Evolutionary conservation across 35 echinoderm and acorn worm species (phyloP).

Genomic region (Patiria miniata): DNA sequence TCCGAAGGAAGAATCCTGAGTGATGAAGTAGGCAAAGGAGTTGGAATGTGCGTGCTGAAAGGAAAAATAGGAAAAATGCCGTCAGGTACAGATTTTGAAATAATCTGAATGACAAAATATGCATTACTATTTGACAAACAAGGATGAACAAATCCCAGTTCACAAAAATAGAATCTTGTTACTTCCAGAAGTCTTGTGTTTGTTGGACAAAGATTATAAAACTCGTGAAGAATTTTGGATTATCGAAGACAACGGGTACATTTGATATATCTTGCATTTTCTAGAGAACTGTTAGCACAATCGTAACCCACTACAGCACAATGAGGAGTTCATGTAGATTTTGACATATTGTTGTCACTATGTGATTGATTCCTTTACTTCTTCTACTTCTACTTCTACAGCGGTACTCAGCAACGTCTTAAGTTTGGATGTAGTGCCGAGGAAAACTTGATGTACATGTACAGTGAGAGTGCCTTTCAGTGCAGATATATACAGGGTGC

Average conservation of each 20-base stretch:
- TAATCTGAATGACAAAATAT: not conserved
- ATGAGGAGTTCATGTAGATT: too few relatives aligned
- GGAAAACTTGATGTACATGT: constrained; percentile 19
- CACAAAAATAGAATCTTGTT: too few relatives aligned
- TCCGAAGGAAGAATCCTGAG: constrained; percentile 96
- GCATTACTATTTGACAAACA: not conserved
- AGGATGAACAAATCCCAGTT: too few relatives aligned
- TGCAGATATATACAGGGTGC: not conserved
- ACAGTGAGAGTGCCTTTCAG: not conserved
- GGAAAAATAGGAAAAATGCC: not conserved
- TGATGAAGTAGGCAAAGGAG: constrained; percentile 89
- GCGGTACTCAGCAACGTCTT: not conserved
- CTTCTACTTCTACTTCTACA: not conserved
- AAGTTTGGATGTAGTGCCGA: constrained; percentile 17
- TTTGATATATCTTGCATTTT: too few relatives aligned
- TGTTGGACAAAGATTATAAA: too few relatives aligned
- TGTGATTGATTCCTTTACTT: too few relatives aligned
- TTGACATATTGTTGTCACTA: too few relatives aligned
- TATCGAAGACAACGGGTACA: too few relatives aligned
- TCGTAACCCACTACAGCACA: too few relatives aligned
- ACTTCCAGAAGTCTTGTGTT: too few relatives aligned
- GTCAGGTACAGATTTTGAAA: not conserved
- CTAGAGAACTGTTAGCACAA: too few relatives aligned
- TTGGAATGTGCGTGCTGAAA: constrained; percentile 92
- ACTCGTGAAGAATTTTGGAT: too few relatives aligned